Base-by-base conservation (phyloP, 2,888 invertebrate genomes). In the Synergus gifuensis region DNA sequence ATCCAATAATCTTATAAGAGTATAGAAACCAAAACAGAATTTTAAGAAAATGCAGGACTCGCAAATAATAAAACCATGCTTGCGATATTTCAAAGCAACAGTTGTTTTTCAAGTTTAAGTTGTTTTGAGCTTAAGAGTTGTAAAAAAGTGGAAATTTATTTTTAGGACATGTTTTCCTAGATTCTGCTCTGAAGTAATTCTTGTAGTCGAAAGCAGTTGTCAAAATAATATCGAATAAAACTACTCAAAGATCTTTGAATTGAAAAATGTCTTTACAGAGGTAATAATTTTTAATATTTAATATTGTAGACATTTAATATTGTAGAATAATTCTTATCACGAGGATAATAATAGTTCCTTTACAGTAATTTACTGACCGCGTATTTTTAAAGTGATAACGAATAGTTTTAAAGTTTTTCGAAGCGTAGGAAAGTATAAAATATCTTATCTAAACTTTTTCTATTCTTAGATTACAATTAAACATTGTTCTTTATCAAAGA, bases 251-350 rank as follows among this genome's bases (percentile, higher is more conserved):
- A 3, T 58, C 18, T 63, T 63, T 63, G 2, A 36, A 36, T 63
- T 62, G 28, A 63, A 40, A 5, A 36, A 16, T 1, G 28, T 63
- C 22, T 63, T 63, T 63, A 63, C 36, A 22, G 36, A 40, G 28
- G 36, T 16, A 63, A 40, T 63, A 63, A 63, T 36, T 63, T n/a
- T n/a, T n/a, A n/a, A n/a, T n/a, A n/a, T n/a, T n/a, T n/a, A n/a
- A n/a, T n/a, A n/a, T n/a, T n/a, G n/a, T n/a, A n/a, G n/a, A n/a
- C n/a, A n/a, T n/a, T n/a, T n/a, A n/a, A n/a, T n/a, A 66, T n/a
- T 54, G n/a, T 1, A 42, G 66, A 66, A 66, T 66, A 22, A 14
- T 46, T 67, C 67, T 67, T 67, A 44, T 67, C 67, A 22, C 9
- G 18, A 8, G n/a, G 14, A 46, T 14, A 46, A 66, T 42, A 66